Conservation (phyloP, 2,113 vertebrate species). For the Sula dactylatra region DNA sequence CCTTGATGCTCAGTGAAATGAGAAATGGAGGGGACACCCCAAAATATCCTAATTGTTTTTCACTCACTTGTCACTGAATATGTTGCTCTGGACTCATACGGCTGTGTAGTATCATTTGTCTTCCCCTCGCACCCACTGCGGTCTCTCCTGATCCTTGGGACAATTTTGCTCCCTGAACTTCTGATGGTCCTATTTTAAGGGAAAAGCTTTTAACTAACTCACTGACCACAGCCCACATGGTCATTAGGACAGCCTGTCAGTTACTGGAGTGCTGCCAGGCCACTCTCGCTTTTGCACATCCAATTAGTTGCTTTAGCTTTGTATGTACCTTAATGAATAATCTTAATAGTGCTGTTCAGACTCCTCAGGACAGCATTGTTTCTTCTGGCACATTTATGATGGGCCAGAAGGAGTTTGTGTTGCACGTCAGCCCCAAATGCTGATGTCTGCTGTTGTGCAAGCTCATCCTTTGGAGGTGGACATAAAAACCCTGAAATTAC, state of each 20-base stretch:
- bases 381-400: neutral
- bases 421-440: neutral
- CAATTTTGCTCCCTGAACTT: neutral
- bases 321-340: neutral
- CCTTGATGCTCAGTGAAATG: neutral
- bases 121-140: neutral
- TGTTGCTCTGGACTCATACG: neutral
- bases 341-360: neutral
- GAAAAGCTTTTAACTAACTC: neutral
- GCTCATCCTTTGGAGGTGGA: neutral
- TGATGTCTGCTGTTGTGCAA: neutral
- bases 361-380: neutral
- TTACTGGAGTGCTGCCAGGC: neutral
- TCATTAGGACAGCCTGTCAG: neutral
- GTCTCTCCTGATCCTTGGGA: neutral
- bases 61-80: neutral
- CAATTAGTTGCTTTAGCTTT: neutral
- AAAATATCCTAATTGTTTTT: neutral
- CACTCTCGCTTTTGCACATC: neutral
- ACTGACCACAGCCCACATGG: neutral
- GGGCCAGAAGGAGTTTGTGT: neutral
- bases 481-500: neutral
- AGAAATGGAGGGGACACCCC: neutral
- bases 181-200: neutral
- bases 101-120: neutral